Percentiles rank a stretch among this genome's conserved stretches.
Conservation (phyloP, 2,797 vertebrate species). For the Spheniscus humboldti region DNA sequence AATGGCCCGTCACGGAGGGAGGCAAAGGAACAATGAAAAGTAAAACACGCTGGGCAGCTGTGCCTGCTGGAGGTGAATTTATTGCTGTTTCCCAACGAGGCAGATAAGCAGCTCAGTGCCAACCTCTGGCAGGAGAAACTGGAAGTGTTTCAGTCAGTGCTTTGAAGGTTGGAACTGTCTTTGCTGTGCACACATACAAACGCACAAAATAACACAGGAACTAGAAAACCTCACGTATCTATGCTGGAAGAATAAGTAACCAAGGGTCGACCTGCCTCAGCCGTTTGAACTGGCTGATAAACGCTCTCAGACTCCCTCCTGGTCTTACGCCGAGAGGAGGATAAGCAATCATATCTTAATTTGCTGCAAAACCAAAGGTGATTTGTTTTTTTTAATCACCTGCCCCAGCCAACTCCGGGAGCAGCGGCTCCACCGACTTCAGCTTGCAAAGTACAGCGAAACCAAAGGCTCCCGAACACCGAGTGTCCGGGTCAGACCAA, state of each 20-base stretch:
- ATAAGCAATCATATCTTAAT: neutral
- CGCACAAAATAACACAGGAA: neutral
- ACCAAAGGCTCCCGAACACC: neutral
- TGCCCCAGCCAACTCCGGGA: neutral
- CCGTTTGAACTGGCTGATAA: neutral
- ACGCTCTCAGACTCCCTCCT: neutral
- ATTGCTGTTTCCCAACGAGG: neutral
- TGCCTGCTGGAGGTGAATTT: neutral
- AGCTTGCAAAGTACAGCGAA: neutral
- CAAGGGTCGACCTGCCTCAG: neutral
- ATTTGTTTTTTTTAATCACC: neutral
- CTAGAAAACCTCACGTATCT: neutral
- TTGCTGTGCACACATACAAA: neutral
- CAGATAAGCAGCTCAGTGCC: neutral
- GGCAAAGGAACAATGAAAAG: neutral
- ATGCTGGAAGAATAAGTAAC: neutral
- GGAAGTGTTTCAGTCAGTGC: neutral
- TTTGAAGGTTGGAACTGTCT: neutral
- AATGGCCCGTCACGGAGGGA: neutral
- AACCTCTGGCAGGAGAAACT: neutral
- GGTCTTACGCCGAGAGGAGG: neutral
- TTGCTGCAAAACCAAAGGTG: neutral
- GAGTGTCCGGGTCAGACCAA: rapidly evolving
- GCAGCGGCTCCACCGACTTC: neutral
- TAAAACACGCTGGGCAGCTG: neutral